phyloP scores from a whole-genome alignment of 2,113 vertebrate species.

The Cinclus mexicanus region DNA sequence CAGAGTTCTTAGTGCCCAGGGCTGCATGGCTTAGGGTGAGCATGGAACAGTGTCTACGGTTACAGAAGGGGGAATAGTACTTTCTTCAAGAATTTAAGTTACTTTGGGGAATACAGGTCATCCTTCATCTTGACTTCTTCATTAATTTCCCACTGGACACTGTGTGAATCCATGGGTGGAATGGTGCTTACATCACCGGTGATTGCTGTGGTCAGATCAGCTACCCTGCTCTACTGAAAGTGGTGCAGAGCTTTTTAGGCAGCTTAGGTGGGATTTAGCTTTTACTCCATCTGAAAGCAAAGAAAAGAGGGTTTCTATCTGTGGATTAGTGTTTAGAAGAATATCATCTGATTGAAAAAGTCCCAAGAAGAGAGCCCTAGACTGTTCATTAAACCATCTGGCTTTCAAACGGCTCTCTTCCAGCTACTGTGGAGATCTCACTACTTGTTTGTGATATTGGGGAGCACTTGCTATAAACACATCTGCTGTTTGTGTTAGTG shows the following conservation, averaged over 20 bases:
- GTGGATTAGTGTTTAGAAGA: background rate
- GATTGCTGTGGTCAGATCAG: background rate
- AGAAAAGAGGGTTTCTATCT: background rate
- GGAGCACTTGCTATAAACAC: background rate
- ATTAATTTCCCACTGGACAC: background rate
- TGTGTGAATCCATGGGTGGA: background rate
- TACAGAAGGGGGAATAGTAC: background rate
- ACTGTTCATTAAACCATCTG: background rate
- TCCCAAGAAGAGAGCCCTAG: background rate
- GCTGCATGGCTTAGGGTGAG: background rate
- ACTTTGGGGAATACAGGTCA: background rate
- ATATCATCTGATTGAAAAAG: background rate
- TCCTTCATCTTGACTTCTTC: background rate
- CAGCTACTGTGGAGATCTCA: background rate
- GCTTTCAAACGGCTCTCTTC: background rate
- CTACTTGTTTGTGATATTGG: background rate
- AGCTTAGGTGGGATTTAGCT: background rate
- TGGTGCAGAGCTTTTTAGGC: background rate
- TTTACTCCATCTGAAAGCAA: background rate
- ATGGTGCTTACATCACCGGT: accelerated
- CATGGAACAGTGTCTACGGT: accelerated
- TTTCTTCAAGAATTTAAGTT: background rate
- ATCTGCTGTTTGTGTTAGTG: background rate
- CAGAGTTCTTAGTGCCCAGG: background rate
- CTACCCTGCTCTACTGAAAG: background rate